Evolutionary conservation across 2,113 vertebrate genomes (phyloP).

Genomic region (Mastomys coucha): DNA sequence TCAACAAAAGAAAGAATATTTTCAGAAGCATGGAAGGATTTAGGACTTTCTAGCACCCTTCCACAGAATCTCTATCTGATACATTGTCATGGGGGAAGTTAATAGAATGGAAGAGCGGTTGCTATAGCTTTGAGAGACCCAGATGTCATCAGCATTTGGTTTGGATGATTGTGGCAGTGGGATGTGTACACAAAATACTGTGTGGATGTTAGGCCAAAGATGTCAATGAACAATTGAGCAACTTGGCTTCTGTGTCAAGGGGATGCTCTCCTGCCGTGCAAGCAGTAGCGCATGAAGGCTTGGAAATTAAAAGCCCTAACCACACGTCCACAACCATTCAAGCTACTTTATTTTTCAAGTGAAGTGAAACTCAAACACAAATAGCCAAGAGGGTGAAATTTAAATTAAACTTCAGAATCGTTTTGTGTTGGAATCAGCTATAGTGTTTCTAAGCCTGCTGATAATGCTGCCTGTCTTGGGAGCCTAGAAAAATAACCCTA

Average conservation of each 20-base stretch:
- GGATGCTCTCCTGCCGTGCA: background rate
- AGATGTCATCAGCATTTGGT: constrained; percentile 4
- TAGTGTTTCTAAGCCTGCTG: background rate
- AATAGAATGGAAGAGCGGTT: background rate
- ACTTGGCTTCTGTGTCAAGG: background rate
- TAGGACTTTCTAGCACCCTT: background rate
- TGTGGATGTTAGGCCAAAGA: background rate
- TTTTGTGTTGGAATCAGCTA: constrained; percentile 65
- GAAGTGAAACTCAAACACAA: constrained; percentile 45
- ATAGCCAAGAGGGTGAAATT: constrained; percentile 66
- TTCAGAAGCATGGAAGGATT: background rate
- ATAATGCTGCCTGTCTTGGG: constrained; percentile 6
- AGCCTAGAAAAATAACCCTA: background rate
- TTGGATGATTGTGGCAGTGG: background rate
- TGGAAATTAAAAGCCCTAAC: constrained; percentile 70
- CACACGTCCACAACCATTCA: background rate
- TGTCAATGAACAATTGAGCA: constrained; percentile 45
- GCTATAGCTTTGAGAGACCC: background rate
- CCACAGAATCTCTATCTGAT: background rate
- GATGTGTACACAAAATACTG: background rate
- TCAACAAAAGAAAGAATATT: background rate
- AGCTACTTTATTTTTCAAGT: constrained; percentile 50
- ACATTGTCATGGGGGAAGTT: background rate
- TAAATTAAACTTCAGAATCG: constrained; percentile 74
- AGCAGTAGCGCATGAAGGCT: constrained; percentile 5